Percentiles rank a stretch among this genome's conserved stretches.
Evolutionary conservation across 2,888 invertebrate species (phyloP).

Genomic region (Xestia ashworthii): DNA sequence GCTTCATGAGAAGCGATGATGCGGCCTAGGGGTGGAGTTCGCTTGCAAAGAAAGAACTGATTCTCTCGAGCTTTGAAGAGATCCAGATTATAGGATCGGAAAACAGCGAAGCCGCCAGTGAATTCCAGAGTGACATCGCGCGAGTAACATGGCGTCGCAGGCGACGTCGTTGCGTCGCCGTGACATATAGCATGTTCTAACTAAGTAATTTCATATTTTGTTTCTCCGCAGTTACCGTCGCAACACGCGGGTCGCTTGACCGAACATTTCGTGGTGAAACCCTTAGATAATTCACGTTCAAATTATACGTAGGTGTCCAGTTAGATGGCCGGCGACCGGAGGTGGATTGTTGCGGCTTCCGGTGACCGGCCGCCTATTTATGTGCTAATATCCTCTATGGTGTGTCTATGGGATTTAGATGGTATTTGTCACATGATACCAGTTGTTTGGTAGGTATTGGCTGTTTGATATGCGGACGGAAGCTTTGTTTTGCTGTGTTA

Average conservation of each 20-base stretch:
- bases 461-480: conserved; percentile 40
- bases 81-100: background rate
- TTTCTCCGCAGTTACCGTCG: background rate
- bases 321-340: conserved; percentile 78
- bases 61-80: background rate
- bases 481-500: background rate
- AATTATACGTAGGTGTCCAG: conserved; percentile 66
- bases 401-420: conserved; percentile 53
- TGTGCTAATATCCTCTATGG: conserved; percentile 70
- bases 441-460: background rate
- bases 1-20: background rate
- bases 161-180: background rate
- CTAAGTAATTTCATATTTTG: background rate
- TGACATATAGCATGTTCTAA: background rate
- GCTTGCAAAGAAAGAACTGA: background rate
- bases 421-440: conserved; percentile 45
- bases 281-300: conserved; percentile 47
- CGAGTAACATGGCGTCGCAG: background rate
- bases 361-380: conserved; percentile 67
- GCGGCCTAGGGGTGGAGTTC: background rate
- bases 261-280: background rate
- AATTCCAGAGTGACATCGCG: background rate
- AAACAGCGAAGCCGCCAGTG: background rate
- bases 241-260: background rate
- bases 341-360: conserved; percentile 74